Evolutionary conservation across 1,140 invertebrate species (phyloP).

Genomic region (Brachionus angularis): DNA sequence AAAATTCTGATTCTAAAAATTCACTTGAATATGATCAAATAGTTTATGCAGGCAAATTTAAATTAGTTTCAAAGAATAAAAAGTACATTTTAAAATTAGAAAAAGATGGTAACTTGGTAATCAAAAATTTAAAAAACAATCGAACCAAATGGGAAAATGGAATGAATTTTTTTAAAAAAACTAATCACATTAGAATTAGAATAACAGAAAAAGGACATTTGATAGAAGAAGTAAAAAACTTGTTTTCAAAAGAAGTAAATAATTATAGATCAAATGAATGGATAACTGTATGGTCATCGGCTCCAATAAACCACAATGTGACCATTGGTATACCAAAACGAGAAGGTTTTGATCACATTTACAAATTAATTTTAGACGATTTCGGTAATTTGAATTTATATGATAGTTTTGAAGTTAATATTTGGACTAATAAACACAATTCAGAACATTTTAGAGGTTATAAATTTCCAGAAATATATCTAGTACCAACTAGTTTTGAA

Average conservation of each 20-base stretch:
- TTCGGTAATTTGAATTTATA: background rate
- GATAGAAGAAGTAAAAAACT: background rate
- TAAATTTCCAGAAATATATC: background rate
- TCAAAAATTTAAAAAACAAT: background rate
- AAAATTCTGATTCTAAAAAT: background rate
- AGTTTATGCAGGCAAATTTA: background rate
- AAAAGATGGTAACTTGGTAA: background rate
- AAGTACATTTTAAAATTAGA: background rate
- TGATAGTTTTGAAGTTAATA: background rate
- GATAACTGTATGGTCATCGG: background rate
- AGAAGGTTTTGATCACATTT: background rate
- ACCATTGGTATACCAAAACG: background rate
- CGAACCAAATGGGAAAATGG: background rate
- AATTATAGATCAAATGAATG: background rate
- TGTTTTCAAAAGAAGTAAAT: background rate
- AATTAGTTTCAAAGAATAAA: background rate
- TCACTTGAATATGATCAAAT: background rate
- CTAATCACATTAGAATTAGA: background rate
- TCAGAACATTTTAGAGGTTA: background rate
- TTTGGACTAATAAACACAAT: background rate
- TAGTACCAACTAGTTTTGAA: background rate
- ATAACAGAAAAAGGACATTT: background rate
- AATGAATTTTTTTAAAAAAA: background rate
- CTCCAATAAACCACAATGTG: background rate
- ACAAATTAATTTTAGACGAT: background rate